Evolutionary conservation across 2,888 invertebrate species (phyloP), one percentile per base, ranked within the genome.

Genomic region (Pollenia griseotomentosa): DNA sequence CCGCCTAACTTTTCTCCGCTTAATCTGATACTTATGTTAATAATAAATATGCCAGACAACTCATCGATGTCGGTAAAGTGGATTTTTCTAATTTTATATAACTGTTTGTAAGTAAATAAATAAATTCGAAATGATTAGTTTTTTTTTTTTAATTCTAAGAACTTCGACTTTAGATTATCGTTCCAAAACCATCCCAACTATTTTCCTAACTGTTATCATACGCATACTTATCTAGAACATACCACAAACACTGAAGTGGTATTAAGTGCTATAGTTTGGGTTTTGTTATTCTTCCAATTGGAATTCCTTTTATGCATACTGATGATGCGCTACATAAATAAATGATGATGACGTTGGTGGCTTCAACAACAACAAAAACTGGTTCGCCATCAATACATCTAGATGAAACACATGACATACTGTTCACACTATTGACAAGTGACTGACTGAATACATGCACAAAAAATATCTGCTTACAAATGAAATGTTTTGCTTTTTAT

Each of bases 241-340:
- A 51, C 23, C 70, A 77, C 53, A 61, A 55, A 75, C 23, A 66
- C 23, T 51, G 42, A 59, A 42, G 57, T 57, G 40, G 40, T 65
- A 78, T 51, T 44, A 23, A 68, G 68, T 53, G 55, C 42, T 46
- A 57, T 44, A 84, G 42, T 81, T 78, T 73, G 71, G 59, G 66
- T 74, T 71, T 19, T 77, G n/a, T 85, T 59, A 65, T 71, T 73
- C 55, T 66, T 71, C 12, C 70, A 66, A 65, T 85, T 81, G 44
- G 40, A 57, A 70, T 68, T 81, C 57, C 82, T 73, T 73, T 82
- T 71, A 68, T 82, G 73, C 48, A 78, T 81, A 59, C 75, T 77
- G 75, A 75, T 77, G 80, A 65, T 51, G 65, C 65, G 57, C 81
- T 82, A 71, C 82, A 82, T 82, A 42, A 75, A 75, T 68, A 59